Base-by-base conservation (phyloP, 2,797 vertebrate species). In the Chloroceryle amazona region DNA sequence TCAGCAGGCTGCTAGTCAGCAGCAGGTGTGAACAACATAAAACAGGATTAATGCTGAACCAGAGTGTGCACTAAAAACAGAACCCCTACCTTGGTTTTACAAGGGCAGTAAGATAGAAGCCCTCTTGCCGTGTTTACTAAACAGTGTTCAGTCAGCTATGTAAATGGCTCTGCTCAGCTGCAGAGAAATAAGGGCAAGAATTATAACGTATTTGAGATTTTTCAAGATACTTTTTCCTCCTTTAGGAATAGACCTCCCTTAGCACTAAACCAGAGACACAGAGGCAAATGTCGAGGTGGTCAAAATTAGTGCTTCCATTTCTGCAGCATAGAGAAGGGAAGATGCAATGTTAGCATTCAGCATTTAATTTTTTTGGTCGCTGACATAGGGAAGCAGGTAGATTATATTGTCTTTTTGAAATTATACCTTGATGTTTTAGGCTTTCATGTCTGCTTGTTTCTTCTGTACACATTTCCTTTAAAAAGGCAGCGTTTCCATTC, bases 21-120 rank as follows among this genome's bases (percentile, higher is more conserved):
- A 97, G 98, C 98, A 98, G 98, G 98, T 98, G 98, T 98, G 98
- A 98, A 97, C 98, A 98, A 98, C 98, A 98, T 97, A 97, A 98
- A 98, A 98, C 98, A 98, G 98, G 98, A 98, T 98, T 98, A 98
- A 95, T 91, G 31, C 94, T 68, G 97, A 93, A 96, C 96, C 95
- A 72, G 94, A 97, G 98, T 98, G 97, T 98, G 97, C 93, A 98
- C 98, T 98, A 98, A 98, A 98, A 98, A 98, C 98, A 98, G 97
- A 98, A 97, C 92, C 97, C 95, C 94, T 84, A 96, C 97, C 96
- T 97, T 89, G 94, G 83, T 97, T 98, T 98, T 97, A 91, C 94
- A 95, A 97, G 97, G 97, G 91, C 84, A 15, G 72, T 91, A 86
- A 95, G 98, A 89, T 39, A 96, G 96, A 95, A 95, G 95, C 83